These are phyloP conservation scores for Drosophila azteca DNA, from an alignment of 1,140 invertebrate species.

Conservation along the genomic window DNA sequence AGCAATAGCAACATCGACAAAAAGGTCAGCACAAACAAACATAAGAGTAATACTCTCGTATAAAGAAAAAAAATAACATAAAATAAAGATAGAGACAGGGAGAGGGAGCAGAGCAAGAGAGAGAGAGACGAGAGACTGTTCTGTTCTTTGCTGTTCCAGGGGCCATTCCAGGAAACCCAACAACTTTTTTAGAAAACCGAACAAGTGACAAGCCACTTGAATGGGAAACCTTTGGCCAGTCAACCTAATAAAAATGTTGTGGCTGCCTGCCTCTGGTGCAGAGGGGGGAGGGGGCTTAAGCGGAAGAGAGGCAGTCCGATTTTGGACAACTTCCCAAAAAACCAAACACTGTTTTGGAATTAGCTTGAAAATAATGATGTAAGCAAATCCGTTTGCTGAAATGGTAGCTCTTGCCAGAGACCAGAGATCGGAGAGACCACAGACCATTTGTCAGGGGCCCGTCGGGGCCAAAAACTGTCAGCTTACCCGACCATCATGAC, in stretches of 20 bases:
- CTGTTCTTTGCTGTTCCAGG: conserved; percentile 27
- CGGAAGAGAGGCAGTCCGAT: conserved; percentile 41
- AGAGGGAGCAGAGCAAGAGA: neutral
- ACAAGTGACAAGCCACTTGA: conserved; percentile 60
- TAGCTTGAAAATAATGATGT: conserved; percentile 51
- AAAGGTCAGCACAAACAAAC: conserved; percentile 71
- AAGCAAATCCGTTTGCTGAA: conserved; percentile 20
- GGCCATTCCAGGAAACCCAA: conserved; percentile 68
- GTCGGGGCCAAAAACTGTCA: neutral
- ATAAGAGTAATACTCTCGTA: conserved; percentile 11
- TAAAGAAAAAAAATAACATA: conserved; percentile 54
- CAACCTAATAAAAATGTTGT: conserved; percentile 61
- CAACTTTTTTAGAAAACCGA: conserved; percentile 64
- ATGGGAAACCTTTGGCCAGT: conserved; percentile 55
- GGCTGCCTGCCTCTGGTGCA: conserved; percentile 31
- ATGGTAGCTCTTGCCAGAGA: too few species aligned
- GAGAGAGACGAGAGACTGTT: neutral
- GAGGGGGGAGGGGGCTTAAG: conserved; percentile 25
- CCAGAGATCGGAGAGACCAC: conserved; percentile 6
- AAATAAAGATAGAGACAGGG: conserved; percentile 24
- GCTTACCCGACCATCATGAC: too few species aligned
- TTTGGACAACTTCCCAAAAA: conserved; percentile 38
- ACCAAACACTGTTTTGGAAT: conserved; percentile 22
- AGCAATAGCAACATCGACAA: conserved; percentile 25
- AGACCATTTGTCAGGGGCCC: conserved; percentile 14